Percentiles rank a stretch among this genome's conserved stretches.
Conservation (phyloP, 2,888 invertebrate species). For the Melanostoma scalare region DNA sequence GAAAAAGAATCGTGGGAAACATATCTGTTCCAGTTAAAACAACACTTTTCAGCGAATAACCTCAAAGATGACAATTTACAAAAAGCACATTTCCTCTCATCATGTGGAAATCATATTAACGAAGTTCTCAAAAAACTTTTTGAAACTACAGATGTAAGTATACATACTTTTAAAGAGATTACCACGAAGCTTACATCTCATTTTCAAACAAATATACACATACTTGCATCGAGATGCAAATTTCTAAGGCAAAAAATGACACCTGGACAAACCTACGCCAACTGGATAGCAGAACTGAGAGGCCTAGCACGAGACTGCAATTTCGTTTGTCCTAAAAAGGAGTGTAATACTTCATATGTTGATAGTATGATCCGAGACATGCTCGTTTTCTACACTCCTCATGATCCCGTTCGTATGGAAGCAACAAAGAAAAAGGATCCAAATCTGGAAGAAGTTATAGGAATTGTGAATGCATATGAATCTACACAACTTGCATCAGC, state of each 20-base stretch:
- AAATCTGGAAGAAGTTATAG: constrained; percentile 36
- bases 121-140: constrained; percentile 4
- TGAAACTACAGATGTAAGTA: constrained; percentile 6
- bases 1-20: no score
- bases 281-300: constrained; percentile 61
- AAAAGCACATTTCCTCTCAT: background rate
- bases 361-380: constrained; percentile 52
- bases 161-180: background rate
- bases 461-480: constrained; percentile 12
- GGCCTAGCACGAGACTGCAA: constrained; percentile 56
- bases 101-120: constrained; percentile 4
- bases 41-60: no score
- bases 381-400: constrained; percentile 55
- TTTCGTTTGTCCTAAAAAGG: constrained; percentile 33
- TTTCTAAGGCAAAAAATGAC: constrained; percentile 28
- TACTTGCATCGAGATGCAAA: constrained; percentile 30
- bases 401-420: constrained; percentile 45
- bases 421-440: constrained; percentile 39
- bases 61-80: background rate
- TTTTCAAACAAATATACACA: constrained; percentile 16
- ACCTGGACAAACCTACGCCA: constrained; percentile 18
- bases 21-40: no score
- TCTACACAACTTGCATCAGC: constrained; percentile 9
- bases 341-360: constrained; percentile 48
- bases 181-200: background rate